Conservation (phyloP, 2,888 invertebrate genomes). For the Dynastes hyllus region DNA sequence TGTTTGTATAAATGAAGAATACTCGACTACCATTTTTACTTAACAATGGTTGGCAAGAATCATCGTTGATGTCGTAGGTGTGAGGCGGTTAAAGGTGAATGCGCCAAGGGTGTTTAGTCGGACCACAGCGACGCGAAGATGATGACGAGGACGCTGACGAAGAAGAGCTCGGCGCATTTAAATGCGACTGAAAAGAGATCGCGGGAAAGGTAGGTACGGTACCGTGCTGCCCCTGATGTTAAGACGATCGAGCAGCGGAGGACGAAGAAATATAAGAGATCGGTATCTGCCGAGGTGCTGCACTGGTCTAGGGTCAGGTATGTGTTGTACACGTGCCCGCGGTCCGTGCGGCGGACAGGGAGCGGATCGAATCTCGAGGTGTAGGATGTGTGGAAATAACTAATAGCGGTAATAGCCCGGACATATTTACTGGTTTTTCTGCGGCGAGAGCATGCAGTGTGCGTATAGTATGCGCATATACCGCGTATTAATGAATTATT, state of each 20-base stretch:
- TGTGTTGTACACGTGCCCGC: constrained; percentile 55
- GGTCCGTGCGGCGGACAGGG: constrained; percentile 56
- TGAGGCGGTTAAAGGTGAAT: constrained; percentile 54
- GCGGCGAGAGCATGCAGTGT: constrained; percentile 12
- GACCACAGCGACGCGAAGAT: constrained; percentile 45
- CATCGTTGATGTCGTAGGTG: constrained; percentile 52
- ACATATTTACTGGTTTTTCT: constrained; percentile 54
- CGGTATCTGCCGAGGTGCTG: constrained; percentile 55
- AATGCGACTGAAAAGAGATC: constrained; percentile 37
- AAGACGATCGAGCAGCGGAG: constrained; percentile 34
- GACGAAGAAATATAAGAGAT: constrained; percentile 55
- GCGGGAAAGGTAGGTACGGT: constrained; percentile 6
- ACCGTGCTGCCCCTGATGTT: constrained; percentile 29
- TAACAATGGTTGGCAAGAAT: constrained; percentile 51
- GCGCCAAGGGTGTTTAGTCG: constrained; percentile 52
- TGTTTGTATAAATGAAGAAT: constrained; percentile 41
- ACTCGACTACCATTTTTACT: constrained; percentile 46
- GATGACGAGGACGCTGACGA: constrained; percentile 23
- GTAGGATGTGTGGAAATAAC: constrained; percentile 61
- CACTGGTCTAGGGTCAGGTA: constrained; percentile 59
- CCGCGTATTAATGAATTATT: constrained; percentile 53
- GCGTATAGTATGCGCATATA: constrained; percentile 34
- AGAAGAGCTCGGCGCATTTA: constrained; percentile 14
- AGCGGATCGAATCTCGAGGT: constrained; percentile 59
- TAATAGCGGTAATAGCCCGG: constrained; percentile 56